phyloP scores from a whole-genome alignment of 2,113 vertebrate species.

The Rhombomys opimus region DNA sequence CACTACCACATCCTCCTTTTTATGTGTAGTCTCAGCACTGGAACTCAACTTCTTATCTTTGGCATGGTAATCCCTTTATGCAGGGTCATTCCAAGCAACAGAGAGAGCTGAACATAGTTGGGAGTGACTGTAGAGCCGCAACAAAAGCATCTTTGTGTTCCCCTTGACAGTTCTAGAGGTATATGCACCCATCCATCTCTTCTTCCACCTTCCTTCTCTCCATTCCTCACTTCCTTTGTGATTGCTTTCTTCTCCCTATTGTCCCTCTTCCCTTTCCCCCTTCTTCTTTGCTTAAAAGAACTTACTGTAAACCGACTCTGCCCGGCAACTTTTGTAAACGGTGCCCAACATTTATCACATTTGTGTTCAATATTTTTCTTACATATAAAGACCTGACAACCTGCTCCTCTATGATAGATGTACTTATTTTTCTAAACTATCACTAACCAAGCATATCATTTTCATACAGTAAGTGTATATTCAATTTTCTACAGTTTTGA shows the following conservation, averaged over 20 bases:
- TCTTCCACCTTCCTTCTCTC: fast-evolving
- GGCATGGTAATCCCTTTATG: neutral
- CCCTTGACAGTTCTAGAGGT: neutral
- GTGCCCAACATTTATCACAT: constrained; percentile 82
- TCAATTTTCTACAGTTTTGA: constrained; percentile 90
- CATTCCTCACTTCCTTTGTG: neutral
- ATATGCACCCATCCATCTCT: neutral
- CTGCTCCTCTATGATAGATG: constrained; percentile 89
- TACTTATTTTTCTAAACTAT: constrained; percentile 90
- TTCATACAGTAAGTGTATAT: constrained; percentile 90
- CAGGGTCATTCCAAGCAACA: too few species aligned
- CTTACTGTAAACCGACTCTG: constrained; percentile 80
- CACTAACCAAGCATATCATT: constrained; percentile 90
- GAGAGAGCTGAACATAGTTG: neutral
- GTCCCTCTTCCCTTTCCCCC: neutral
- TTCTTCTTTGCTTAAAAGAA: neutral
- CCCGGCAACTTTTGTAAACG: constrained; percentile 81
- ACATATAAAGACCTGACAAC: constrained; percentile 86
- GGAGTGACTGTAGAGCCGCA: constrained; percentile 66
- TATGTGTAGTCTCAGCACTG: neutral
- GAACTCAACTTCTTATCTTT: neutral
- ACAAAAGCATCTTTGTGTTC: constrained; percentile 49
- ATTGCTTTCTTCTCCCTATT: neutral
- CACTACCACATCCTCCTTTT: neutral
- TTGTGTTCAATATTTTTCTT: constrained; percentile 86